Conservation (phyloP, 2,113 vertebrate genomes). For the Brevimyrus niger region DNA sequence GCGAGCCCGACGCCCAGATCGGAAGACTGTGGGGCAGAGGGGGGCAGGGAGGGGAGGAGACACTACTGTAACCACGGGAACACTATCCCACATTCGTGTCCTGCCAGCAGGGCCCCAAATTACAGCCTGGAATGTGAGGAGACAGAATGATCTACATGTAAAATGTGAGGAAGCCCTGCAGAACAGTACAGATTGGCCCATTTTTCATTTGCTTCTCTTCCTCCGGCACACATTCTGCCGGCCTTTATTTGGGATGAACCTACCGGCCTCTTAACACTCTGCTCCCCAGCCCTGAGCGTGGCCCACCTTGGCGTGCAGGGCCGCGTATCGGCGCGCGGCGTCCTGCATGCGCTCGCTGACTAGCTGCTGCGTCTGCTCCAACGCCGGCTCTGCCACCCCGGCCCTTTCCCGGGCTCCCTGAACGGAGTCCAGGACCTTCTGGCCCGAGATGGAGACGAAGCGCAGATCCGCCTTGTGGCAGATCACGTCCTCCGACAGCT, state of each 20-base stretch:
- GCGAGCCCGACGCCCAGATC: slow-evolving; percentile 74
- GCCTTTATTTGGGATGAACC: neutral
- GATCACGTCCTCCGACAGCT: slow-evolving; percentile 86
- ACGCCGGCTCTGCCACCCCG: slow-evolving; percentile 42
- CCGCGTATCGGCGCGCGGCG: slow-evolving; percentile 71
- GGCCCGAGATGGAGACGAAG: slow-evolving; percentile 88
- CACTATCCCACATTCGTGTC: neutral
- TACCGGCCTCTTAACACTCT: too few relatives aligned
- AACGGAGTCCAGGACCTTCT: slow-evolving; percentile 81
- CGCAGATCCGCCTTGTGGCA: slow-evolving; percentile 96
- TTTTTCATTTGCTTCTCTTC: neutral
- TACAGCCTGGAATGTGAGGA: neutral
- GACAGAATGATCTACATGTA: neutral
- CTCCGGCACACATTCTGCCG: neutral
- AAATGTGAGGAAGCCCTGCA: neutral
- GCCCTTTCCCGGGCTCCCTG: slow-evolving; percentile 54
- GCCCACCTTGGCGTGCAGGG: slow-evolving; percentile 72
- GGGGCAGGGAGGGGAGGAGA: neutral
- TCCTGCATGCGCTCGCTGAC: slow-evolving; percentile 77
- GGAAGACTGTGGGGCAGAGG: slow-evolving; percentile 62
- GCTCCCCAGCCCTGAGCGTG: too few relatives aligned
- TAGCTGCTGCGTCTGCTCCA: slow-evolving; percentile 55
- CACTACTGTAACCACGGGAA: neutral
- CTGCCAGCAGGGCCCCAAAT: neutral
- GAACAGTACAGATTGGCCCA: neutral